Evolutionary conservation across 2,797 vertebrate species (phyloP).

Genomic region (Falco biarmicus): DNA sequence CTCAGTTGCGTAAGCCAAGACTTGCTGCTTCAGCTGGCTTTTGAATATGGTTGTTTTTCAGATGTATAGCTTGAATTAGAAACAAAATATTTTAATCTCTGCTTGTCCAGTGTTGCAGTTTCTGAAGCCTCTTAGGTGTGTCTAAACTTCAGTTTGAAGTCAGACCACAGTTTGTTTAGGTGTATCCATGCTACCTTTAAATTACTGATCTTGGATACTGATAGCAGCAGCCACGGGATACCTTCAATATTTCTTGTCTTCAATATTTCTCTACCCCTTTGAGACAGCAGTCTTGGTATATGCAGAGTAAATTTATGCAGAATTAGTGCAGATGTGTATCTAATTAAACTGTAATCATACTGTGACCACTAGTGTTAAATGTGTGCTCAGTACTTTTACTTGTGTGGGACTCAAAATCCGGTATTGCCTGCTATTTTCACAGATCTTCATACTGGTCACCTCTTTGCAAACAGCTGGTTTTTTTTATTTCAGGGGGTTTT

Average conservation of each 20-base stretch:
- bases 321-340: neutral
- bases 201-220: neutral
- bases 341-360: neutral
- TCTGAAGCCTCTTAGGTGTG: neutral
- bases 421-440: neutral
- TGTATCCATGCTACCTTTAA: neutral
- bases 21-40: neutral
- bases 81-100: neutral
- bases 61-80: neutral
- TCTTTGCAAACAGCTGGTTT: neutral
- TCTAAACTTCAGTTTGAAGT: neutral
- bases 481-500: neutral
- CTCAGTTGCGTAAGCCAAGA: neutral
- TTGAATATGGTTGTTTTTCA: neutral
- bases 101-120: neutral
- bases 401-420: neutral
- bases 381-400: neutral
- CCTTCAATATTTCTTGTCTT: neutral
- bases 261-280: neutral
- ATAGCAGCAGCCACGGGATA: neutral
- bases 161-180: neutral
- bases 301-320: neutral
- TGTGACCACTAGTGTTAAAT: neutral
- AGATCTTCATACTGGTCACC: neutral
- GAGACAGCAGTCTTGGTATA: neutral